These are phyloP conservation scores for Telenomus remus DNA, from an alignment of 1,140 invertebrate genomes.

Conservation along the genomic window DNA sequence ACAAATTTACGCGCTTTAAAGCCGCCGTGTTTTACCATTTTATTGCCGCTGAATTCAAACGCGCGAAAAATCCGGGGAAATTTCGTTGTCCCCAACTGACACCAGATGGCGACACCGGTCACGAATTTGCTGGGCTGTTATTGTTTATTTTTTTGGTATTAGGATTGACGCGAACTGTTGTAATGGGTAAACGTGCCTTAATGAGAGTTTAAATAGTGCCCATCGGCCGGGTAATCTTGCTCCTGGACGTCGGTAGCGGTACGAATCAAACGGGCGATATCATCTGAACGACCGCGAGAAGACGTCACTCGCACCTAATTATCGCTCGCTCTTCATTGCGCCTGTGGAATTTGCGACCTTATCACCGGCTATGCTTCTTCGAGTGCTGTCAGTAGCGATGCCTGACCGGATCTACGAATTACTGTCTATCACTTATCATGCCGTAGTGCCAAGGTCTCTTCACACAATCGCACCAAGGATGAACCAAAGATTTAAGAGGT, in stretches of 20 bases:
- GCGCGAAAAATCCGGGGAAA: not conserved
- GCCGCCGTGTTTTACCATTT: constrained; percentile 21
- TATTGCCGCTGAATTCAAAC: constrained; percentile 22
- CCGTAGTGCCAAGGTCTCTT: constrained; percentile 30
- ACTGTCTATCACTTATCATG: constrained; percentile 52
- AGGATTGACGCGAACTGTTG: not conserved
- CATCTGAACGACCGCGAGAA: constrained; percentile 48
- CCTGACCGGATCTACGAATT: constrained; percentile 46
- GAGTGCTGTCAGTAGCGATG: constrained; percentile 36
- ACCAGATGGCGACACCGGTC: too few species aligned
- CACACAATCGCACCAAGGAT: constrained; percentile 27
- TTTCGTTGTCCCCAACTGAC: too few species aligned
- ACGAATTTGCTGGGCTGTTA: too few species aligned
- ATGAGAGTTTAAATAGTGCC: constrained; percentile 7
- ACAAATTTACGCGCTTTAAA: constrained; percentile 56
- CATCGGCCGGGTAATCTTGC: constrained; percentile 2
- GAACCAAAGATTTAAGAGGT: constrained; percentile 15
- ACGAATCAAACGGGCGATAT: constrained; percentile 51
- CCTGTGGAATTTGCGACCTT: constrained; percentile 37
- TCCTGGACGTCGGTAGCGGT: constrained; percentile 34
- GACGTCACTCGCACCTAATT: constrained; percentile 58
- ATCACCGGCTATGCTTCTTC: constrained; percentile 36
- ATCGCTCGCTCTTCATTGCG: constrained; percentile 53
- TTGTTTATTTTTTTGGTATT: too few species aligned
- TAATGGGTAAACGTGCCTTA: not conserved